phyloP scores from a whole-genome alignment of 2,888 invertebrate species.

The Troglohyphantes excavatus region DNA sequence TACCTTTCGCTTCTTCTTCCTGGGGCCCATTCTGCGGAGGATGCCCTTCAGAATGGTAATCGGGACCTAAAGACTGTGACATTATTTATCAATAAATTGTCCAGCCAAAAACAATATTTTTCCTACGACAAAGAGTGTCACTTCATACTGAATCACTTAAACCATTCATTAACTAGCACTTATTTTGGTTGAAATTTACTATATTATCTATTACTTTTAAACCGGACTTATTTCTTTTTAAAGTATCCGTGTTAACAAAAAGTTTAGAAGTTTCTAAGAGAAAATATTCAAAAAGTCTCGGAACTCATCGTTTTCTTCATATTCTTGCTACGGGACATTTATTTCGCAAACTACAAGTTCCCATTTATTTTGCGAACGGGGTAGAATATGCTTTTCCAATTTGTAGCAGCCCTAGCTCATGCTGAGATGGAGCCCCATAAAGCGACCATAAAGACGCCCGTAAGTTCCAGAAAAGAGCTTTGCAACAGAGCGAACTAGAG shows the following conservation, averaged over 20 bases:
- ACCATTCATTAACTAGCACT: no score
- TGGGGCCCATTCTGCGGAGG: constrained; percentile 17
- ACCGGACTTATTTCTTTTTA: no score
- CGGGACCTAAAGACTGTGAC: constrained; percentile 34
- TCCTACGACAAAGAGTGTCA: background rate
- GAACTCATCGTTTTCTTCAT: no score
- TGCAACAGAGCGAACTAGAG: constrained; percentile 22
- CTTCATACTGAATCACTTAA: background rate
- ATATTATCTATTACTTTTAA: no score
- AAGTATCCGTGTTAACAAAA: no score
- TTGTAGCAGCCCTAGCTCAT: background rate
- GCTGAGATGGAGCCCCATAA: constrained; percentile 16
- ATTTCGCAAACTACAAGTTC: background rate
- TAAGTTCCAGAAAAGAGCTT: constrained; percentile 19
- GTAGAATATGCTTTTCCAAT: background rate
- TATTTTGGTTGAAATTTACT: no score
- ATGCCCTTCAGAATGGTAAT: constrained; percentile 30
- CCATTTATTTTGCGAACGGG: background rate
- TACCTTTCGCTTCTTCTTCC: constrained; percentile 10
- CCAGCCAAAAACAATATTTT: background rate
- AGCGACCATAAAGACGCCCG: constrained; percentile 47
- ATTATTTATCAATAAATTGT: constrained; percentile 43
- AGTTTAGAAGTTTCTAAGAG: no score
- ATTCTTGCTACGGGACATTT: background rate
- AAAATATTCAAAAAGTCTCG: no score